Evolutionary conservation across 2,888 invertebrate genomes (phyloP).

Genomic region (Mimas tiliae): DNA sequence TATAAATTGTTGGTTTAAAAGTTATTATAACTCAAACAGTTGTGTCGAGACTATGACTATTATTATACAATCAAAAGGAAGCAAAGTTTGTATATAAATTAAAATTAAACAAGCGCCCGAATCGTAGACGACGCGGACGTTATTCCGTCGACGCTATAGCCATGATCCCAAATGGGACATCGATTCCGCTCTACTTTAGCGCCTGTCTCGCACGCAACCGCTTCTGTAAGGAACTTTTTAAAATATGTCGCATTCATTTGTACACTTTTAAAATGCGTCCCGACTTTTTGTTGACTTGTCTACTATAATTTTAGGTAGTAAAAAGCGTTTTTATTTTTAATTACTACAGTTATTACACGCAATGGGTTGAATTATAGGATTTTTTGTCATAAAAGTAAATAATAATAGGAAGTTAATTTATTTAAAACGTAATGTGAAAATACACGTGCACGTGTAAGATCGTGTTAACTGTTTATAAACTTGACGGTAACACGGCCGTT

Average conservation of each 20-base stretch:
- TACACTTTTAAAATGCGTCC: conserved; percentile 8
- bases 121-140: conserved; percentile 16
- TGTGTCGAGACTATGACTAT: not conserved
- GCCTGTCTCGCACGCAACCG: conserved; percentile 60
- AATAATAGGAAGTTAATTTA: too few relatives aligned
- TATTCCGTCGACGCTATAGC: conserved; percentile 33
- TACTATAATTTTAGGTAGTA: conserved; percentile 1
- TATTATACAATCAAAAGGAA: not conserved
- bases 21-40: not conserved
- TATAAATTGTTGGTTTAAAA: not conserved
- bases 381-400: too few relatives aligned
- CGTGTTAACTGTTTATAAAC: too few relatives aligned
- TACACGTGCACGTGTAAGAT: too few relatives aligned
- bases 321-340: not conserved
- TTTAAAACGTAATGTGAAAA: too few relatives aligned
- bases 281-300: conserved; percentile 14
- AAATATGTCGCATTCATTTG: conserved; percentile 20
- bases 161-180: conserved; percentile 68
- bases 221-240: conserved; percentile 26
- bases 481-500: too few relatives aligned
- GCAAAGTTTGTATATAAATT: not conserved
- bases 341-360: conserved; percentile 5
- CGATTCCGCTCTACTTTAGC: conserved; percentile 59
- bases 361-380: not conserved
- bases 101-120: not conserved